Conservation (phyloP, 2,888 invertebrate species). For the Melieria picta region DNA sequence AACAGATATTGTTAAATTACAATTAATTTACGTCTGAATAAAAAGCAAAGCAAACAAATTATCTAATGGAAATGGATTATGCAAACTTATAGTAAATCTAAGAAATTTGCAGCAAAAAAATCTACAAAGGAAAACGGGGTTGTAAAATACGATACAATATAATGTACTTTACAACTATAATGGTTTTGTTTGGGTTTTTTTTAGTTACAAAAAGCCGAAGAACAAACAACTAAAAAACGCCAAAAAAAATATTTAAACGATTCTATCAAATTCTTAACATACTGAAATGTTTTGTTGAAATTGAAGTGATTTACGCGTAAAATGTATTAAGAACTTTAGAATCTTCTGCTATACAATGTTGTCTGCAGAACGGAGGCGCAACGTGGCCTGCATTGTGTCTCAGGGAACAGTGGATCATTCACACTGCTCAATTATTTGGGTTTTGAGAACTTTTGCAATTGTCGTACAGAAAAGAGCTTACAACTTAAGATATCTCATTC, state of each 20-base stretch:
- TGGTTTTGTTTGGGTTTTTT: not conserved
- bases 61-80: not conserved
- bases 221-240: not conserved
- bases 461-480: no score
- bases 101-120: not conserved
- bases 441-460: no score
- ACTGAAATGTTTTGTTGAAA: not conserved
- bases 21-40: not conserved
- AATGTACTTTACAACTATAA: not conserved
- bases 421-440: no score
- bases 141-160: not conserved
- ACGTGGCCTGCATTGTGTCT: no score
- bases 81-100: no score
- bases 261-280: not conserved
- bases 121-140: not conserved
- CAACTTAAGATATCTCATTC: constrained; percentile 8
- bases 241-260: not conserved
- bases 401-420: no score
- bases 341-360: not conserved
- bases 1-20: not conserved
- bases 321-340: not conserved
- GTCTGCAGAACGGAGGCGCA: no score
- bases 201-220: not conserved
- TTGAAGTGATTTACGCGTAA: not conserved
- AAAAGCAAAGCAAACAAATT: not conserved